Evolutionary conservation across 2,797 vertebrate species (phyloP), one percentile per base, ranked within the genome.

Genomic region (Acropternis orthonyx): DNA sequence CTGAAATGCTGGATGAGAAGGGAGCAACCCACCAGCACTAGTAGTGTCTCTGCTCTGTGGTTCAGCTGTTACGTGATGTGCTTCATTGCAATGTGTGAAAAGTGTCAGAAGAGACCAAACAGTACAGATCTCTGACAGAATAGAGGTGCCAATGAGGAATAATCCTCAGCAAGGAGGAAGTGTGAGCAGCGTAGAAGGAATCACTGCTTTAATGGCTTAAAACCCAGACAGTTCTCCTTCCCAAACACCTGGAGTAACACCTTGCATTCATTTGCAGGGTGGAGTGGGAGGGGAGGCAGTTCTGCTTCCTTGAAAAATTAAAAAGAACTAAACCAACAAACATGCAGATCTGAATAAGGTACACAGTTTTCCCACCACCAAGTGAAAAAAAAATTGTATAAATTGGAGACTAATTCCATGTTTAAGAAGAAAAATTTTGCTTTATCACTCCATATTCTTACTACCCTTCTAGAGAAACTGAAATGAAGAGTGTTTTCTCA

Each of bases 1-100:
- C 90, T 65, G 58, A 92, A 87, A 81, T 76, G 39, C 75, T 68
- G 55, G 48, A 58, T 75, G 69, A 81, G 63, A 96, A 92, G 71
- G 30, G 14, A 84, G 43, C 8, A 6, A 0, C n/a, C 62, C 9
- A 19, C 27, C 52, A 63, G 14, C 2, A 4, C 46, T 62, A 8
- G 24, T 12, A 21, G 17, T 65, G 68, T 79, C 49, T 61, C 41
- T 84, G 27, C 51, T 84, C 66, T 46, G 36, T 88, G 75, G 30
- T 67, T 67, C 26, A 69, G 56, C 46, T 84, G 23, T 59, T 48
- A 37, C 3, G 32, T 54, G 51, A 80, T 88, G 88, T 79, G 82
- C 78, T 37, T 37, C 34, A 54, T 10, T 56, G 30, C n/a, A 75
- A 12, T 0, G 1, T 26, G 75, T 61, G 71, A 91, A 72, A 92